Evolutionary conservation across 2,113 vertebrate species (phyloP).

Genomic region (Lepus timidus): DNA sequence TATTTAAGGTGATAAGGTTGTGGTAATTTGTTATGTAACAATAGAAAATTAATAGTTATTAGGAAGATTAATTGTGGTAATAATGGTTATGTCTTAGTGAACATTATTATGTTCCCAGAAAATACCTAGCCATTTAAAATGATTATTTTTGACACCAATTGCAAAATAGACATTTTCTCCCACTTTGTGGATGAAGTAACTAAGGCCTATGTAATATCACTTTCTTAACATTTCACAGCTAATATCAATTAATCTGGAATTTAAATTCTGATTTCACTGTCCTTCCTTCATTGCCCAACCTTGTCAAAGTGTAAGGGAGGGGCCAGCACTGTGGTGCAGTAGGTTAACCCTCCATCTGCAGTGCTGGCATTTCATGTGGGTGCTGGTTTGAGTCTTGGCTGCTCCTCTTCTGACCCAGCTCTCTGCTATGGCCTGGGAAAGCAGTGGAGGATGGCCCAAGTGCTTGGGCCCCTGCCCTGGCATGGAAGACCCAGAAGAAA

Average conservation of each 20-base stretch:
- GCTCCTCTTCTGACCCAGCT: too few relatives aligned
- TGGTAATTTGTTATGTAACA: not conserved
- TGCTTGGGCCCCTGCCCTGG: too few relatives aligned
- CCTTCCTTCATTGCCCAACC: not conserved
- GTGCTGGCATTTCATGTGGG: too few relatives aligned
- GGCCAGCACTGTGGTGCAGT: too few relatives aligned
- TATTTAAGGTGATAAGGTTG: not conserved
- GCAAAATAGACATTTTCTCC: not conserved
- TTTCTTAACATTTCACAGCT: not conserved
- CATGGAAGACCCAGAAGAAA: too few relatives aligned
- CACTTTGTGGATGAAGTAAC: constrained; percentile 24
- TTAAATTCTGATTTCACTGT: not conserved
- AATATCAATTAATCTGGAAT: not conserved
- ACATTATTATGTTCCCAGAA: not conserved
- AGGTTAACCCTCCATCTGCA: too few relatives aligned
- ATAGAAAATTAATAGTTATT: not conserved
- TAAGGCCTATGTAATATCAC: not conserved
- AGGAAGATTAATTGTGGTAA: constrained; percentile 3
- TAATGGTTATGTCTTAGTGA: not conserved
- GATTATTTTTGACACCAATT: constrained; percentile 26
- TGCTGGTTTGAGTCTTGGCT: too few relatives aligned
- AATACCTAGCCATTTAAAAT: not conserved
- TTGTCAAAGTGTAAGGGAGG: not conserved
- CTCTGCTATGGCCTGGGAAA: too few relatives aligned
- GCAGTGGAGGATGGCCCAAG: too few relatives aligned